These are phyloP conservation scores for Hoplostethus atlanticus DNA, from an alignment of 2,797 vertebrate species.

Conservation along the genomic window DNA sequence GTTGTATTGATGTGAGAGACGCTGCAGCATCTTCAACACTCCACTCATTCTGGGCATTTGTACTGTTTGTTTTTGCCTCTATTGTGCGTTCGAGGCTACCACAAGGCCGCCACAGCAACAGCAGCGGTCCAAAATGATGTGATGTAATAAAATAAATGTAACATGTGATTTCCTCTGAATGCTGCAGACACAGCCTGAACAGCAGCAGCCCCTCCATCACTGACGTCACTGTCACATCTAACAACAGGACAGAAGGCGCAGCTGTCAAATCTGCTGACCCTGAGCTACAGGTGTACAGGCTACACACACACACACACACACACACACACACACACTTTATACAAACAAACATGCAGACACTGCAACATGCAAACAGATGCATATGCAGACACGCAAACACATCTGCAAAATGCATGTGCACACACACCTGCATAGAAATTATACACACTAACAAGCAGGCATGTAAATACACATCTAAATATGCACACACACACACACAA, in stretches of 20 bases:
- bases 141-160: neutral
- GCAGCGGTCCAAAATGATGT: neutral
- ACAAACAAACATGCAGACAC: neutral
- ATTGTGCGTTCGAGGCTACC: neutral
- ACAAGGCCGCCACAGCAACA: neutral
- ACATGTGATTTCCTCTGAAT: neutral
- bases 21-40: no score
- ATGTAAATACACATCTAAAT: neutral
- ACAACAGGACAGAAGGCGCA: neutral
- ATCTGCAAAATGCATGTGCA: neutral
- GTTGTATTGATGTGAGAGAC: no score
- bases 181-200: neutral
- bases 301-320: conserved; percentile 1
- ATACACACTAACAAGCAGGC: neutral
- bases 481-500: neutral
- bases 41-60: neutral
- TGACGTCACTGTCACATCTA: neutral
- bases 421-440: neutral
- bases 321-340: neutral
- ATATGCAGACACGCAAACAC: no score
- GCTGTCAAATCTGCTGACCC: neutral
- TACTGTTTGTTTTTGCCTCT: no score
- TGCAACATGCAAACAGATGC: neutral
- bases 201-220: neutral
- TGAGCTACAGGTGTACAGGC: conserved; percentile 21